These are phyloP conservation scores for Pocillopora meandrina DNA, from an alignment of 92 coral and sea anemone genomes.

Conservation along the genomic window DNA sequence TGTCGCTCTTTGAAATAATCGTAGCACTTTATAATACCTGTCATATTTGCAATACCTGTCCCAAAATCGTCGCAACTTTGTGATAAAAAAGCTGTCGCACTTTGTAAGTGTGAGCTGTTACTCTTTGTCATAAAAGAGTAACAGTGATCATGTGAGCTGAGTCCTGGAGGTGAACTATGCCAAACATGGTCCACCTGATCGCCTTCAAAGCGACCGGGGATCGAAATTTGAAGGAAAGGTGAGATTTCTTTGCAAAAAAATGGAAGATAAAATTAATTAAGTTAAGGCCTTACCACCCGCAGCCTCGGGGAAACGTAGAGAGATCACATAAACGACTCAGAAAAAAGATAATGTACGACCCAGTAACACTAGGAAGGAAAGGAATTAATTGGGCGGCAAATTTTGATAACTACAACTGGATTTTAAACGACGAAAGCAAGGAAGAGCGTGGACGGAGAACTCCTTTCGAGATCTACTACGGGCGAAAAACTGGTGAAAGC, in stretches of 20 bases:
- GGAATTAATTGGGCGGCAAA: constrained; percentile 36
- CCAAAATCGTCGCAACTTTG: too few species aligned
- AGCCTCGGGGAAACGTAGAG: constrained; percentile 36
- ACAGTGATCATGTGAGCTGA: not conserved
- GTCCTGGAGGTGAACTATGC: constrained; percentile 24
- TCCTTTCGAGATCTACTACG: constrained; percentile 40
- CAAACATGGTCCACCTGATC: constrained; percentile 53
- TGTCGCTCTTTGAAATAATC: too few species aligned
- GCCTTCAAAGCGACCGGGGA: constrained; percentile 38
- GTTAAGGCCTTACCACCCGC: constrained; percentile 41
- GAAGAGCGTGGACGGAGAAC: constrained; percentile 47
- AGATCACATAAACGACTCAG: constrained; percentile 36
- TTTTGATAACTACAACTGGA: constrained; percentile 21
- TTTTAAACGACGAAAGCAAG: constrained; percentile 35
- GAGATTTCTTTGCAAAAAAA: constrained; percentile 13
- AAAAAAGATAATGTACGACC: constrained; percentile 44
- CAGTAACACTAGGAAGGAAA: constrained; percentile 31
- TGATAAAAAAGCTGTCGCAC: too few species aligned
- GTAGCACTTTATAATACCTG: too few species aligned
- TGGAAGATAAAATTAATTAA: constrained; percentile 6
- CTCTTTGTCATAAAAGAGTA: too few species aligned
- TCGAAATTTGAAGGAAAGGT: constrained; percentile 34
- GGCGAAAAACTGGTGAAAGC: constrained; percentile 40
- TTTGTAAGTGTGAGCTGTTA: too few species aligned
- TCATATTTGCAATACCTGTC: too few species aligned